A percentile compares a stretch with the other conserved stretches of the same genome.
These are phyloP conservation scores for Archegozetes longisetosus DNA, from an alignment of 1,140 invertebrate species.

Conservation along the genomic window DNA sequence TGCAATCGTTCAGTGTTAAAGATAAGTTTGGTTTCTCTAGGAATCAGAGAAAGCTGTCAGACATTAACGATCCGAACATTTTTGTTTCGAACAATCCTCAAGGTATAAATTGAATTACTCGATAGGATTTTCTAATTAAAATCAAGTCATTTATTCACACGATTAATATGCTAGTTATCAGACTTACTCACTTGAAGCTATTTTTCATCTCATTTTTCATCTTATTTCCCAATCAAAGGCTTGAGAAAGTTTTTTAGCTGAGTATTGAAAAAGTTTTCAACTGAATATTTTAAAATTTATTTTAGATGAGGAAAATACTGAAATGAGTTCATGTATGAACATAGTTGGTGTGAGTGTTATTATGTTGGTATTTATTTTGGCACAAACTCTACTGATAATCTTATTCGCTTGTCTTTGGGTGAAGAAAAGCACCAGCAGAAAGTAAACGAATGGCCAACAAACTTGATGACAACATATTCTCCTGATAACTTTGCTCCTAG, in stretches of 20 bases:
- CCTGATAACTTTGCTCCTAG: no score
- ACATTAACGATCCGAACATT: conserved; percentile 7
- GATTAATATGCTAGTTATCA: no score
- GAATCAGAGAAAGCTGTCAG: conserved; percentile 10
- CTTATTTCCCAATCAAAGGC: no score
- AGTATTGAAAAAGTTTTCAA: not conserved
- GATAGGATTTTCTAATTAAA: no score
- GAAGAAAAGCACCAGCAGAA: conserved; percentile 43
- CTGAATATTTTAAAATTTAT: not conserved
- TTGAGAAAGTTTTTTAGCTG: no score
- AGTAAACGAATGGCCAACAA: not conserved
- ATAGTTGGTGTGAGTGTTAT: conserved; percentile 56
- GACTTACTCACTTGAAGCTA: no score
- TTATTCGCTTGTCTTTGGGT: conserved; percentile 70
- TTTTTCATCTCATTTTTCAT: no score
- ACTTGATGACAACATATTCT: not conserved
- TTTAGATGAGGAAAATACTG: not conserved
- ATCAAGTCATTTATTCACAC: no score
- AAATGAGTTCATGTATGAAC: conserved; percentile 46
- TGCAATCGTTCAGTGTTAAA: conserved; percentile 77
- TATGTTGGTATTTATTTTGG: conserved; percentile 60
- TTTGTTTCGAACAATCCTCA: not conserved
- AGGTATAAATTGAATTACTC: no score
- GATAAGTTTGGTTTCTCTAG: conserved; percentile 52
- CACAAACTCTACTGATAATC: conserved; percentile 59